Conservation (phyloP, 2,888 invertebrate genomes). For the Alentia gelatinosa region DNA sequence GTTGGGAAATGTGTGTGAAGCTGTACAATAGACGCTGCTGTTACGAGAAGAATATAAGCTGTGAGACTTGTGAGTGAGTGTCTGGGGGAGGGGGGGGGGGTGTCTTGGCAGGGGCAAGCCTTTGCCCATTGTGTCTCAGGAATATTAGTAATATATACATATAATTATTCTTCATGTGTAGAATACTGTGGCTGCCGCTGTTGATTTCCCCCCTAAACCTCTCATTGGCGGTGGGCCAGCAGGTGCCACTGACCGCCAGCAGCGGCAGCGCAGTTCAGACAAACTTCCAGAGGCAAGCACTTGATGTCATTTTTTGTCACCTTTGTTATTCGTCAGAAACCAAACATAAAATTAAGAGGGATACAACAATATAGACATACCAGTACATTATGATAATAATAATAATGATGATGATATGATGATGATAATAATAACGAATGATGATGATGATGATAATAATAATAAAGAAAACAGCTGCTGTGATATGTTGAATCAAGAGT, state of each 20-base stretch:
- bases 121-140: conserved; percentile 38
- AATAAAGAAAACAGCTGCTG: conserved; percentile 47
- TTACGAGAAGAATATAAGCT: background rate
- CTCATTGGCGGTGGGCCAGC: background rate
- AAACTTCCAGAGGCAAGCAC: conserved; percentile 52
- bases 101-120: conserved; percentile 1
- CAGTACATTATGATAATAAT: background rate
- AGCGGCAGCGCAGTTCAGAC: background rate
- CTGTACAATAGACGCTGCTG: conserved; percentile 2
- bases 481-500: conserved; percentile 38
- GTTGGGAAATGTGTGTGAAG: background rate
- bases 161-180: conserved; percentile 36
- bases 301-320: conserved; percentile 46
- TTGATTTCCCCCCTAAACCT: conserved; percentile 1
- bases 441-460: conserved; percentile 20
- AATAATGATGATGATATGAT: too few species aligned
- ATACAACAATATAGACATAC: background rate
- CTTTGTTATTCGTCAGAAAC: conserved; percentile 8
- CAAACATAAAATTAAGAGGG: background rate
- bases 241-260: background rate
- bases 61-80: background rate
- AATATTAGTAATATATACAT: conserved; percentile 46
- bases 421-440: background rate
- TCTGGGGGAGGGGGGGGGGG: background rate
- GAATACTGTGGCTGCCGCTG: conserved; percentile 35